These are phyloP conservation scores for Palythoa caribaeorum DNA, from an alignment of 92 coral and sea anemone species.

Conservation along the genomic window DNA sequence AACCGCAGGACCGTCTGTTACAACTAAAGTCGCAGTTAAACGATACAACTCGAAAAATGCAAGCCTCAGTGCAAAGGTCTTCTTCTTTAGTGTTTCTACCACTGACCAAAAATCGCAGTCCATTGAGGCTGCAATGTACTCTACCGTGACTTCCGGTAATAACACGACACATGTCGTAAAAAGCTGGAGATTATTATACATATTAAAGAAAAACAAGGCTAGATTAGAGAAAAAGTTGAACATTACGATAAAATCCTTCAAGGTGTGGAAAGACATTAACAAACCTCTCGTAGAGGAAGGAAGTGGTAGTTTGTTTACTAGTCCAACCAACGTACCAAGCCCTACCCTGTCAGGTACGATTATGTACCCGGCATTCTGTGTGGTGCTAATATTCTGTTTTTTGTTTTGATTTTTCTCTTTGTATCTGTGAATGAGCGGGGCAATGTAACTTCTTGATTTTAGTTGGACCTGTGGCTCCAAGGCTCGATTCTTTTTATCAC, in stretches of 20 bases:
- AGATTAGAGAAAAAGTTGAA: slow-evolving; percentile 65
- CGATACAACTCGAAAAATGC: background rate
- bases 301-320: slow-evolving; percentile 12
- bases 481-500: slow-evolving; percentile 39
- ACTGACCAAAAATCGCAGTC: slow-evolving; percentile 32
- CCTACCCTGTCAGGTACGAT: slow-evolving; percentile 52
- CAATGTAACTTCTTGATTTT: background rate
- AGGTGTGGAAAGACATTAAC: slow-evolving; percentile 48
- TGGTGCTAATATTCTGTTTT: background rate
- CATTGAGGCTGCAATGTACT: slow-evolving; percentile 76
- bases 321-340: slow-evolving; percentile 17
- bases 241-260: slow-evolving; percentile 65
- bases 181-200: slow-evolving; percentile 56
- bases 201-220: slow-evolving; percentile 65
- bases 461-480: slow-evolving; percentile 2
- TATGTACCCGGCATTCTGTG: slow-evolving; percentile 39
- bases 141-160: slow-evolving; percentile 66
- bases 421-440: slow-evolving; percentile 38
- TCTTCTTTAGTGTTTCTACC: slow-evolving; percentile 70
- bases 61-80: slow-evolving; percentile 58
- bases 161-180: slow-evolving; percentile 69
- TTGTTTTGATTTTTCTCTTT: background rate
- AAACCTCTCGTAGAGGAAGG: slow-evolving; percentile 14
- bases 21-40: background rate
- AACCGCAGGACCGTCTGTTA: slow-evolving; percentile 4